phyloP scores from a whole-genome alignment of 2,888 invertebrate species.

The Drosophila cyrtoloma region DNA sequence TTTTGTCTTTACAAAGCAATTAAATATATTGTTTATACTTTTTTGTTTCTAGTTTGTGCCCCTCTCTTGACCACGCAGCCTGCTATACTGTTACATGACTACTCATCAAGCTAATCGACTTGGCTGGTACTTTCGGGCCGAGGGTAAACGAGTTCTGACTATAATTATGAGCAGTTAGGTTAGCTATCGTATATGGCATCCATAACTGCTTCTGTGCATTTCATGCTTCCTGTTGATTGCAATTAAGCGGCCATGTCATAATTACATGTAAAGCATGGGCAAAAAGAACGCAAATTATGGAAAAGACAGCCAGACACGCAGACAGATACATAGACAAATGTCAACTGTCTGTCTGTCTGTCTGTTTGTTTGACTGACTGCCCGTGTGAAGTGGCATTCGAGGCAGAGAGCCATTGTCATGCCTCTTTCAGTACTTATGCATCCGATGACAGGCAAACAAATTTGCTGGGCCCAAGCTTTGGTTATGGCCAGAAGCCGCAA shows the following conservation, averaged over 20 bases:
- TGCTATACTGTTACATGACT: not conserved
- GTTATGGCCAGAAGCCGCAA: slow-evolving; percentile 34
- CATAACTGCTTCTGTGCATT: slow-evolving; percentile 48
- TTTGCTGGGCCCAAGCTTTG: slow-evolving; percentile 16
- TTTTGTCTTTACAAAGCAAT: not conserved
- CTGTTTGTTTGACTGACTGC: slow-evolving; percentile 16
- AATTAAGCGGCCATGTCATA: slow-evolving; percentile 67
- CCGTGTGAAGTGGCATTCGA: slow-evolving; percentile 41
- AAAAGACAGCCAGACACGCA: slow-evolving; percentile 13
- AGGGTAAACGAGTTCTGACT: slow-evolving; percentile 32
- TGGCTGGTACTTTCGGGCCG: not conserved
- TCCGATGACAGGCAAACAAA: slow-evolving; percentile 35
- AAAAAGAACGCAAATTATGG: slow-evolving; percentile 53
- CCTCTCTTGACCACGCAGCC: not conserved
- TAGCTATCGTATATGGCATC: slow-evolving; percentile 23
- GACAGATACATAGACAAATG: slow-evolving; percentile 1
- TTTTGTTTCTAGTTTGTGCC: not conserved
- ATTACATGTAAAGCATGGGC: slow-evolving; percentile 52
- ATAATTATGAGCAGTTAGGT: slow-evolving; percentile 51
- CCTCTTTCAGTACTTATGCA: slow-evolving; percentile 16
- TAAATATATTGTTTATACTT: not conserved
- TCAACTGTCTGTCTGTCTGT: slow-evolving; percentile 7
- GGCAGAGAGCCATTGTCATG: slow-evolving; percentile 50
- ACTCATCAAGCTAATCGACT: slow-evolving; percentile 6
- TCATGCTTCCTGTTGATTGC: slow-evolving; percentile 64